Evolutionary conservation across 2,797 vertebrate genomes (phyloP).

Genomic region (Sebastes elongatus): DNA sequence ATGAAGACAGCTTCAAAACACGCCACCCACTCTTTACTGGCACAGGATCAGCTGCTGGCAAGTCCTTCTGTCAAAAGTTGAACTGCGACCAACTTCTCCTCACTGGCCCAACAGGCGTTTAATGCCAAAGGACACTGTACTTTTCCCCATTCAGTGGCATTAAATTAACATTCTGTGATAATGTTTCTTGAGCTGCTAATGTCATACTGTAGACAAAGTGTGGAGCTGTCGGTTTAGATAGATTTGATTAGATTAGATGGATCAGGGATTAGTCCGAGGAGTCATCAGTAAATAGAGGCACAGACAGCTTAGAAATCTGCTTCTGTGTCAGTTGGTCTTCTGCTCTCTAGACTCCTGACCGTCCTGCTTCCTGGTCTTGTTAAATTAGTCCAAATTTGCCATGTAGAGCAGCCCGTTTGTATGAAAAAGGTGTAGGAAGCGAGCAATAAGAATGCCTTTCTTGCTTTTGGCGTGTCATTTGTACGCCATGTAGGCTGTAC

Average conservation of each 20-base stretch:
- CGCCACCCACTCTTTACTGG: constrained; percentile 23
- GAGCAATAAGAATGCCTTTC: no score
- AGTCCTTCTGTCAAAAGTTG: constrained; percentile 10
- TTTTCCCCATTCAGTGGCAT: not conserved
- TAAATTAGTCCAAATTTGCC: not conserved
- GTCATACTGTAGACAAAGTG: not conserved
- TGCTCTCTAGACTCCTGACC: not conserved
- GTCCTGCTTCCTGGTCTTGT: not conserved
- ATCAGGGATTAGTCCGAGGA: constrained; percentile 32
- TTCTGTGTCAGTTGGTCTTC: not conserved
- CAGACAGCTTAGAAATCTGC: not conserved
- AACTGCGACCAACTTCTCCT: not conserved
- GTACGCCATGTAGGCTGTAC: no score
- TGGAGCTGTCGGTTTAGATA: not conserved
- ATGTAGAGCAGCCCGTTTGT: no score
- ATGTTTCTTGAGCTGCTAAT: not conserved
- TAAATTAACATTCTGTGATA: not conserved
- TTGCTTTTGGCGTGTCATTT: no score
- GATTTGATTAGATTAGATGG: constrained; percentile 8
- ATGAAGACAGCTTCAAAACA: constrained; percentile 26
- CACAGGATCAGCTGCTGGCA: constrained; percentile 10
- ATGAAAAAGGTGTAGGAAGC: no score
- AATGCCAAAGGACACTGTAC: not conserved
- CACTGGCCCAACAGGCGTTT: not conserved
- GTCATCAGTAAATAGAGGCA: constrained; percentile 7